These are phyloP conservation scores for Axinella damicornis DNA, from an alignment of 37 sponge, comb jelly and placozoan genomes.

Conservation along the genomic window DNA sequence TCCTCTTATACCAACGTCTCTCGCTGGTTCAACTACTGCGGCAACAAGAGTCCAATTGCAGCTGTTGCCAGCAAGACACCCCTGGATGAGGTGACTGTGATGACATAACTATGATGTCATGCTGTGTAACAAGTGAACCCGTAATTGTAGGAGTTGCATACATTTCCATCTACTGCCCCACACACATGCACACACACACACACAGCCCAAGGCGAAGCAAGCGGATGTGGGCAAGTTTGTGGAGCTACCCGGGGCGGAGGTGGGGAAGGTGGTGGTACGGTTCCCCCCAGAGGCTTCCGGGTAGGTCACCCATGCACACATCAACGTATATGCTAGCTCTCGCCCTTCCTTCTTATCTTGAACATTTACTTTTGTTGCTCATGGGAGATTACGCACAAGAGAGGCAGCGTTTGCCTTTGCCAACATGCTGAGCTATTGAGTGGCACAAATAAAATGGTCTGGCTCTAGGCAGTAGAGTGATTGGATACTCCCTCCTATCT, in stretches of 20 bases:
- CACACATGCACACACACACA: not conserved
- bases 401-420: not conserved
- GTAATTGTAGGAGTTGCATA: too few species aligned
- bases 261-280: constrained; percentile 95
- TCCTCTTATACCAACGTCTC: constrained; percentile 26
- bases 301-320: constrained; percentile 24
- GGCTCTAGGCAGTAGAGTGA: too few species aligned
- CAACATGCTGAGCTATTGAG: too few species aligned
- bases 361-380: too few species aligned
- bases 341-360: too few species aligned
- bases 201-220: constrained; percentile 25
- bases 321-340: too few species aligned
- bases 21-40: constrained; percentile 50
- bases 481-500: not conserved
- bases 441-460: too few species aligned
- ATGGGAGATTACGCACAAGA: not conserved
- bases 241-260: constrained; percentile 94
- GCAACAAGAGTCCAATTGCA: constrained; percentile 2
- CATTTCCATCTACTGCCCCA: not conserved
- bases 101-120: not conserved
- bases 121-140: too few species aligned
- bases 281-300: constrained; percentile 99
- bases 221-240: constrained; percentile 92
- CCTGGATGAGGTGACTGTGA: constrained; percentile 3
- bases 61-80: constrained; percentile 1